A percentile compares a stretch with the other conserved stretches of the same genome.
Conservation (phyloP, 2,113 vertebrate species). For the Elanoides forficatus region DNA sequence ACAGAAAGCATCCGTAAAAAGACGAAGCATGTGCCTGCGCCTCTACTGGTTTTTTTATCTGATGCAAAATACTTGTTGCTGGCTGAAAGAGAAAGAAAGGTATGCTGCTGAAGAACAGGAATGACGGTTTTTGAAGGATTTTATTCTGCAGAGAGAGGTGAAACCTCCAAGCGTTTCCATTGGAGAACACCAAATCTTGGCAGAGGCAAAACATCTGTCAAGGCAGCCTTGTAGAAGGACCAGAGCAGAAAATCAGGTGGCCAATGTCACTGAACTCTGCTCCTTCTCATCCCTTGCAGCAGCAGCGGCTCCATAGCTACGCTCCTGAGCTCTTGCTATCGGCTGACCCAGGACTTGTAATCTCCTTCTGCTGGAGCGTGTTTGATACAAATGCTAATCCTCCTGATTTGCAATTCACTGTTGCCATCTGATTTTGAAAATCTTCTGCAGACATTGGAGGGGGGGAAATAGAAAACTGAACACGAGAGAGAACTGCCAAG, state of each 20-base stretch:
- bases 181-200: not conserved
- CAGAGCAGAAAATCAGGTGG: not conserved
- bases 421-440: conserved; percentile 8
- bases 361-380: not conserved
- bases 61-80: not conserved
- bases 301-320: not conserved
- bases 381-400: not conserved
- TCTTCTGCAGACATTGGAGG: not conserved
- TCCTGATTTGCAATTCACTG: not conserved
- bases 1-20: not conserved
- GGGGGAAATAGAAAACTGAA: not conserved
- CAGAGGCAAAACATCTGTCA: not conserved
- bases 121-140: not conserved
- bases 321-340: not conserved
- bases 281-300: not conserved
- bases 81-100: not conserved
- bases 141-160: not conserved
- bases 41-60: not conserved
- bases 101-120: not conserved
- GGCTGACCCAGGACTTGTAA: not conserved
- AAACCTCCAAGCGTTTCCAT: not conserved
- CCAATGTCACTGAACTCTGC: not conserved
- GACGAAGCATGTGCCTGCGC: not conserved
- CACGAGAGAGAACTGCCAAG: not conserved
- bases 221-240: not conserved